Evolutionary conservation across 2,888 invertebrate species (phyloP).

Genomic region (Ochlodes sylvanus): DNA sequence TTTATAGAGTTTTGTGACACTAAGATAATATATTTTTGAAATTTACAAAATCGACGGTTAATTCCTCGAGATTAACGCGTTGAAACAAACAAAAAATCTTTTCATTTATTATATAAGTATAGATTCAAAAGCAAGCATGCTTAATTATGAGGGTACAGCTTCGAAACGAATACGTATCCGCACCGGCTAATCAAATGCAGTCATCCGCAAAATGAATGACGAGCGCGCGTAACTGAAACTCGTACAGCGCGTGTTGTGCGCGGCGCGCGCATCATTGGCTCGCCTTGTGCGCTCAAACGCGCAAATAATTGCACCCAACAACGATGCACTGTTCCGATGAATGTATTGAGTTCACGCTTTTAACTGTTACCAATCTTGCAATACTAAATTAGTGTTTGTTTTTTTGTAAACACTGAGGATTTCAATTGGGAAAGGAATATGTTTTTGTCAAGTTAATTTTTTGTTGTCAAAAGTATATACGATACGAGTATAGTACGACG

Average conservation of each 20-base stretch:
- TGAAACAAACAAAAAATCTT: no score
- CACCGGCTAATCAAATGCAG: slow-evolving; percentile 62
- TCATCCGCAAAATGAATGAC: slow-evolving; percentile 69
- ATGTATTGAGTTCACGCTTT: slow-evolving; percentile 30
- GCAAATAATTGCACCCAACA: slow-evolving; percentile 37
- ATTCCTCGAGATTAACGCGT: no score
- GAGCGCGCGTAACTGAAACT: slow-evolving; percentile 50
- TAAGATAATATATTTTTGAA: no score
- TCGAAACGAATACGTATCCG: slow-evolving; percentile 52
- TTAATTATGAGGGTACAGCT: slow-evolving; percentile 43
- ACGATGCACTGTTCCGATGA: slow-evolving; percentile 31
- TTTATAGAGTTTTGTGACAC: no score
- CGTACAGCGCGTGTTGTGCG: slow-evolving; percentile 39
- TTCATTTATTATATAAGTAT: no score
- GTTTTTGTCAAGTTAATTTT: no score
- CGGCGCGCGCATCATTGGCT: slow-evolving; percentile 37
- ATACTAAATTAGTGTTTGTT: slow-evolving; percentile 13
- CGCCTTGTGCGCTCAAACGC: slow-evolving; percentile 30
- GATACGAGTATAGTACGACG: no score
- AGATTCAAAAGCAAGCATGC: background rate
- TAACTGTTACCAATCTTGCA: slow-evolving; percentile 20
- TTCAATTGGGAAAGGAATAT: background rate
- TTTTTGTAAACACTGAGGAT: slow-evolving; percentile 3
- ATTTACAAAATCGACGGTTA: no score
- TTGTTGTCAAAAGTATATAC: no score